Evolutionary conservation across 2,113 vertebrate genomes (phyloP).

Genomic region (Gopherus evgoodei): DNA sequence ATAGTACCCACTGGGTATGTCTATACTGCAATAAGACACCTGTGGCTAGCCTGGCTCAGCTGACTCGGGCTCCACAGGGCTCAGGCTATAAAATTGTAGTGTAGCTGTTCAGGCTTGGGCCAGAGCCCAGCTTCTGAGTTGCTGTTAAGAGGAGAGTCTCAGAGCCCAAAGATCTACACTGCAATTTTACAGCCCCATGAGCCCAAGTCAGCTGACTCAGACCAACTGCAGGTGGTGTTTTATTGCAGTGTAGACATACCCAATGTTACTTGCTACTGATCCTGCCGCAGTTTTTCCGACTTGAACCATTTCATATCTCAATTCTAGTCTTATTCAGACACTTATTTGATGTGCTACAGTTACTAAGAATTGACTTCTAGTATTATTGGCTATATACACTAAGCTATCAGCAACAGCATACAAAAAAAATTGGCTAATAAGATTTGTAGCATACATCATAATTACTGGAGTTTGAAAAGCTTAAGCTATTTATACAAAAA

Average conservation of each 20-base stretch:
- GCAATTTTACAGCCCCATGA: not conserved
- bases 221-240: not conserved
- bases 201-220: not conserved
- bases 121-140: not conserved
- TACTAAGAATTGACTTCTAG: not conserved
- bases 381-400: not conserved
- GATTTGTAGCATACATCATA: no score
- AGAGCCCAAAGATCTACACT: not conserved
- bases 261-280: fast-evolving
- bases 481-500: not conserved
- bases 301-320: not conserved
- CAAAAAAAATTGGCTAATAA: no score
- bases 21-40: not conserved
- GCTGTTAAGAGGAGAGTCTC: not conserved
- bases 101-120: not conserved
- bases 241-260: not conserved
- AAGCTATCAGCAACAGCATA: not conserved
- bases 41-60: not conserved
- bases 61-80: not conserved
- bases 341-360: not conserved
- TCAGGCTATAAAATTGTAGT: not conserved
- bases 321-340: not conserved
- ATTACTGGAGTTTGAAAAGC: not conserved
- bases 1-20: not conserved
- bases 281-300: not conserved